Conservation (phyloP, 2,888 invertebrate genomes). For the Rhabditophanes sp. region DNA sequence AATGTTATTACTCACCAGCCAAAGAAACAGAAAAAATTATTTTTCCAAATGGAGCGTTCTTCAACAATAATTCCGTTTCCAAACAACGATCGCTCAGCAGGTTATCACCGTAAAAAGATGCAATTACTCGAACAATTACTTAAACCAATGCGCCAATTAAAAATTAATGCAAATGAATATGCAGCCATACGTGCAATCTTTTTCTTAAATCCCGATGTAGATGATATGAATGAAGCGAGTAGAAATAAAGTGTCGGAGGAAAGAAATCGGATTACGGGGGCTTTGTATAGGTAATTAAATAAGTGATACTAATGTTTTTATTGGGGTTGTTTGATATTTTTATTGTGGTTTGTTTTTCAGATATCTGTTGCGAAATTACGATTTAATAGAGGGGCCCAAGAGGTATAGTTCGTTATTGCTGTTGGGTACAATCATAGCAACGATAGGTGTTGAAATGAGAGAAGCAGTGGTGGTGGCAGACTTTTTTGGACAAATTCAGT, state of each 20-base stretch:
- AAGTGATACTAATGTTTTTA: neutral
- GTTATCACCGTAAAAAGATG: conserved; percentile 22
- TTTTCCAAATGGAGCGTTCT: conserved; percentile 39
- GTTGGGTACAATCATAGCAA: conserved; percentile 37
- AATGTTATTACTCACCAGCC: conserved; percentile 38
- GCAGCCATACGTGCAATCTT: conserved; percentile 41
- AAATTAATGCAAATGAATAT: conserved; percentile 37
- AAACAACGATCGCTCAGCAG: conserved; percentile 24
- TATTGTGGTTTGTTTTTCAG: conserved; percentile 7
- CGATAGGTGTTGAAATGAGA: conserved; percentile 42
- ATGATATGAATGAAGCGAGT: conserved; percentile 27
- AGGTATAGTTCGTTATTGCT: conserved; percentile 37
- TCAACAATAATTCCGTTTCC: conserved; percentile 33
- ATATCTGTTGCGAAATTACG: conserved; percentile 31
- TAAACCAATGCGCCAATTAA: conserved; percentile 32
- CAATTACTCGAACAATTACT: conserved; percentile 41
- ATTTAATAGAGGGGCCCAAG: conserved; percentile 34
- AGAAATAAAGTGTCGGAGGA: conserved; percentile 24
- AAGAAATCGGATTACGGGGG: conserved; percentile 31
- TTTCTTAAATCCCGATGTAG: conserved; percentile 42
- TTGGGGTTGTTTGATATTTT: conserved; percentile 7
- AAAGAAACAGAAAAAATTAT: conserved; percentile 36
- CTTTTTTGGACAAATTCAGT: too few relatives aligned
- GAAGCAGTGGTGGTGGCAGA: conserved; percentile 41
- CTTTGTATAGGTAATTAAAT: conserved; percentile 23